These are phyloP conservation scores for Drosophila rellima DNA, from an alignment of 2,888 invertebrate species.

Conservation along the genomic window DNA sequence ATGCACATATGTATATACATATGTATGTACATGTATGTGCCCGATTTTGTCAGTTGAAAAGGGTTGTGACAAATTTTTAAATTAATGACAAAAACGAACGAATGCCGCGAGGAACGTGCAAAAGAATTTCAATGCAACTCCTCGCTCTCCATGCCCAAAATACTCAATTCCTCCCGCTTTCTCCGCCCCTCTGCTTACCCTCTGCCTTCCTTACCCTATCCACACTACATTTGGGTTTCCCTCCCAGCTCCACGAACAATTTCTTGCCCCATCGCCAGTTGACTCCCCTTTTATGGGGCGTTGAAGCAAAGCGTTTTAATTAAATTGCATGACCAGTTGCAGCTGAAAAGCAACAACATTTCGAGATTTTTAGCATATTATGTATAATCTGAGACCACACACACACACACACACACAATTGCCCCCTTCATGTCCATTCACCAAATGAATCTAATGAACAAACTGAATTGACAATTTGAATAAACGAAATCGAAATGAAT, in stretches of 20 bases:
- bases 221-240: not conserved
- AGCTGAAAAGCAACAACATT: conserved; percentile 13
- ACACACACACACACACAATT: not conserved
- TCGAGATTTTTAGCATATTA: conserved; percentile 39
- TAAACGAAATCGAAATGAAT: conserved; percentile 30
- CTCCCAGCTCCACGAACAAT: not conserved
- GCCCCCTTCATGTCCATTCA: not conserved
- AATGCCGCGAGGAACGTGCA: conserved; percentile 49
- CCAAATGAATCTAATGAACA: conserved; percentile 28
- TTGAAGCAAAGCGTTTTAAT: conserved; percentile 63
- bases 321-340: conserved; percentile 66
- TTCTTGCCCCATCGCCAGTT: conserved; percentile 13
- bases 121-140: conserved; percentile 46
- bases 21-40: conserved; percentile 14
- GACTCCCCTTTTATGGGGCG: conserved; percentile 5
- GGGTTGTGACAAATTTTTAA: conserved; percentile 77
- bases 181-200: not conserved
- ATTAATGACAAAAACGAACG: conserved; percentile 73
- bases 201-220: not conserved
- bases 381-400: conserved; percentile 43
- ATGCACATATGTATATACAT: conserved; percentile 2
- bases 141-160: too few relatives aligned
- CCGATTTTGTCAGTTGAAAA: conserved; percentile 72
- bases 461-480: conserved; percentile 35
- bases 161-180: not conserved